Evolutionary conservation across 2,888 invertebrate species (phyloP).

Genomic region (Pollenia labialis): DNA sequence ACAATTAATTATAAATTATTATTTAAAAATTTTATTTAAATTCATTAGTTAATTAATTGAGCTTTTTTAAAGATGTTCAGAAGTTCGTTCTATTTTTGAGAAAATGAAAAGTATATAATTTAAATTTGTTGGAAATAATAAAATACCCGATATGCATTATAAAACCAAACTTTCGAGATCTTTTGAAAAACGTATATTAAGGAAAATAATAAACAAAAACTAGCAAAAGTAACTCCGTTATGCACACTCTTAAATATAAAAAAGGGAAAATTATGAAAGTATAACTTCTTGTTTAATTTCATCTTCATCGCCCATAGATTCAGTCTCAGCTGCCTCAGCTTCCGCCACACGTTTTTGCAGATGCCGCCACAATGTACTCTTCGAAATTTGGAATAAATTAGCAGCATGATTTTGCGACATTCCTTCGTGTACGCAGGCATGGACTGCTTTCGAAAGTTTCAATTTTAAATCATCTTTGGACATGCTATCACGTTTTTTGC

Average conservation of each 20-base stretch:
- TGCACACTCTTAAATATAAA: background rate
- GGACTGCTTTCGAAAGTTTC: slow-evolving; percentile 82
- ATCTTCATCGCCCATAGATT: slow-evolving; percentile 72
- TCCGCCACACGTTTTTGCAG: slow-evolving; percentile 80
- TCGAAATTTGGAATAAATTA: slow-evolving; percentile 83
- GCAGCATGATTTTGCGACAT: slow-evolving; percentile 84
- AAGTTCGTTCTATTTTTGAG: no score
- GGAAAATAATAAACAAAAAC: background rate
- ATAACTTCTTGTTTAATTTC: slow-evolving; percentile 78
- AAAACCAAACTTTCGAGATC: slow-evolving; percentile 1
- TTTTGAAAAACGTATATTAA: background rate
- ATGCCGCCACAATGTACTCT: slow-evolving; percentile 84
- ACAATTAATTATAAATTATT: no score
- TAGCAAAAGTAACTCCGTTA: background rate
- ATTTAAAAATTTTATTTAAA: no score
- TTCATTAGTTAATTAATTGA: no score
- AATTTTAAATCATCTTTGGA: slow-evolving; percentile 82
- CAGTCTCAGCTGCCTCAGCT: slow-evolving; percentile 72
- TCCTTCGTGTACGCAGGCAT: slow-evolving; percentile 82
- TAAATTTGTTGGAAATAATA: slow-evolving; percentile 5
- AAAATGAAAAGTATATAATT: no score
- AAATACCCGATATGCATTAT: background rate
- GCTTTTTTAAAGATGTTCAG: no score
- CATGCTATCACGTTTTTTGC: slow-evolving; percentile 82
- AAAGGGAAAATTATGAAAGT: slow-evolving; percentile 71